Percentiles rank a stretch among this genome's conserved stretches.
phyloP scores from a whole-genome alignment of 2,888 invertebrate species.

The Brachylomia viminalis region DNA sequence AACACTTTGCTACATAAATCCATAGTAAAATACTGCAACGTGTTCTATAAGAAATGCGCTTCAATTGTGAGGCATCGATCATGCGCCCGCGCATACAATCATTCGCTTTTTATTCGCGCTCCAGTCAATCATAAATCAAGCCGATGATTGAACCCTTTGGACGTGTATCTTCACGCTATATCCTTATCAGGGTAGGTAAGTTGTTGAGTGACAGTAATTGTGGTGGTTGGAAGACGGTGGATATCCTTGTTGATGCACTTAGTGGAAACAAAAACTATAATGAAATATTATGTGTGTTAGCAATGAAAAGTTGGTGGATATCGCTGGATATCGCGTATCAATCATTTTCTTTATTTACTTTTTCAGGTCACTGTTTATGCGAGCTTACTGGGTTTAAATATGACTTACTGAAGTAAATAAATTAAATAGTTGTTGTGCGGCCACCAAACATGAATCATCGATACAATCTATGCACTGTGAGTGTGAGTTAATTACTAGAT shows the following conservation, averaged over 20 bases:
- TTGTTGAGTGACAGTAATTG: slow-evolving; percentile 62
- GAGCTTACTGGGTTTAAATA: not conserved
- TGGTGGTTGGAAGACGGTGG: slow-evolving; percentile 17
- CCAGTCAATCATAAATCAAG: slow-evolving; percentile 71
- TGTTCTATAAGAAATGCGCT: slow-evolving; percentile 41
- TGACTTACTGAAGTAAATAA: not conserved
- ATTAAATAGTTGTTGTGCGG: not conserved
- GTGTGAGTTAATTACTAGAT: not conserved
- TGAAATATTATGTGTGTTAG: slow-evolving; percentile 36
- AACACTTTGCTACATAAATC: slow-evolving; percentile 48
- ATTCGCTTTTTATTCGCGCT: slow-evolving; percentile 60
- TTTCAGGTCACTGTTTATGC: not conserved
- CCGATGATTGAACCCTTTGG: slow-evolving; percentile 58
- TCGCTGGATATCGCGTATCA: not conserved
- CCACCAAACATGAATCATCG: not conserved
- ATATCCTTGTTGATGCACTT: slow-evolving; percentile 5
- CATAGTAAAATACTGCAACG: slow-evolving; percentile 41
- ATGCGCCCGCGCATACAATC: slow-evolving; percentile 62
- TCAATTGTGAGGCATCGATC: slow-evolving; percentile 62
- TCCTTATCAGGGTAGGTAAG: slow-evolving; percentile 53
- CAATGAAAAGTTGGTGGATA: slow-evolving; percentile 23
- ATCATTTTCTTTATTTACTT: slow-evolving; percentile 5
- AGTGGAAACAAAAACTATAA: slow-evolving; percentile 39
- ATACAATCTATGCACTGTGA: not conserved
- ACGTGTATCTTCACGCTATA: slow-evolving; percentile 62